Percentiles rank a stretch among this genome's conserved stretches.
Evolutionary conservation across 2,888 invertebrate species (phyloP).

Genomic region (Julus scanicus): DNA sequence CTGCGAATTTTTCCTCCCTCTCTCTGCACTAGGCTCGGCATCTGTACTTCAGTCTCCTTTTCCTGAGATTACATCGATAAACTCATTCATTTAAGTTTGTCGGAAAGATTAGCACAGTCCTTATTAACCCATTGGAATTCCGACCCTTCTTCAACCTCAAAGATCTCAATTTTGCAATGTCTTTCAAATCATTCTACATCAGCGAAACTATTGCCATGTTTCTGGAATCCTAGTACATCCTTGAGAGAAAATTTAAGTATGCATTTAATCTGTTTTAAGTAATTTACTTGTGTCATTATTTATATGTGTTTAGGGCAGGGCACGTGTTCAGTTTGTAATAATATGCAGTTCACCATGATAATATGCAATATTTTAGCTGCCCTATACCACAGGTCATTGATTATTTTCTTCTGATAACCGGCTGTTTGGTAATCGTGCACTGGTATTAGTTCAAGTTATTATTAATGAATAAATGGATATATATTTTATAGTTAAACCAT

Average conservation of each 20-base stretch:
- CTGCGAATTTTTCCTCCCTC: no score
- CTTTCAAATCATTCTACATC: background rate
- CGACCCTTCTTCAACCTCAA: background rate
- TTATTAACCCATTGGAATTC: background rate
- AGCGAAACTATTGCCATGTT: background rate
- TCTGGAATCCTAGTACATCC: background rate
- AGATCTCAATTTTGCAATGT: background rate
- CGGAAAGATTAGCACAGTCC: background rate
- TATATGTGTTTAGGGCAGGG: no score
- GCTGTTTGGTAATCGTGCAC: no score
- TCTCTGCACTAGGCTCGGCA: background rate
- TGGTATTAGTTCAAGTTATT: no score
- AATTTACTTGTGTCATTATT: background rate
- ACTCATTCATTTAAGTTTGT: background rate
- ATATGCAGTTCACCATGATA: no score
- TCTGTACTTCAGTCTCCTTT: background rate
- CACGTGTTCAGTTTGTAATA: no score
- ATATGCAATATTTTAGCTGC: no score
- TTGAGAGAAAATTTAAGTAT: background rate
- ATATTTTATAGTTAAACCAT: no score
- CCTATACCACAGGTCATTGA: no score
- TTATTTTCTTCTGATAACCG: no score
- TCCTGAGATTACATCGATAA: background rate
- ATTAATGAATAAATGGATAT: no score
- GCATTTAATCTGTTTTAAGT: background rate